Percentiles rank a stretch among this genome's conserved stretches.
phyloP scores from a whole-genome alignment of 2,888 invertebrate genomes.

The Molanna angustata region DNA sequence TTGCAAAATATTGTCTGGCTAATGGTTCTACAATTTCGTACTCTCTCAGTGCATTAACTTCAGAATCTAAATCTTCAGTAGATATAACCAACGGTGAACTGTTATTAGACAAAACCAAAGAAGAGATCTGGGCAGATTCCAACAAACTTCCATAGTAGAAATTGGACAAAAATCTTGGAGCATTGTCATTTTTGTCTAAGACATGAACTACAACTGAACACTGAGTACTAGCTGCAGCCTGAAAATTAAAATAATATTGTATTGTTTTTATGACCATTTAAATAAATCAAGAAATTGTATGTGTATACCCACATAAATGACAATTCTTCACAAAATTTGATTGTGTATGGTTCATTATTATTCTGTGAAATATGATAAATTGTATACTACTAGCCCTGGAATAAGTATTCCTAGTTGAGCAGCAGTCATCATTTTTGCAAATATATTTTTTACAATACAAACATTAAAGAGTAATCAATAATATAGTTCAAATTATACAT shows the following conservation, averaged over 20 bases:
- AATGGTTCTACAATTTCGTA: constrained; percentile 81
- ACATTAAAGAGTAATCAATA: too few species aligned
- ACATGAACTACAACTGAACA: constrained; percentile 80
- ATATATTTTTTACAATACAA: too few species aligned
- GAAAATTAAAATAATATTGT: constrained; percentile 22
- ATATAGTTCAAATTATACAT: too few species aligned
- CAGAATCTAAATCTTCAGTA: constrained; percentile 82
- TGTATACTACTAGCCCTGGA: too few species aligned
- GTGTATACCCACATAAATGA: too few species aligned
- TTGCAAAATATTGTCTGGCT: constrained; percentile 76
- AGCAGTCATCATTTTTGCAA: too few species aligned
- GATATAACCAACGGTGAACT: constrained; percentile 79
- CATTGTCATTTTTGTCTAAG: constrained; percentile 84
- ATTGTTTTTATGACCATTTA: too few species aligned
- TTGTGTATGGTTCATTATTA: too few species aligned
- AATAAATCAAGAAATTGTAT: too few species aligned
- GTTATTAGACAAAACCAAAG: constrained; percentile 66
- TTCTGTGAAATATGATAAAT: too few species aligned
- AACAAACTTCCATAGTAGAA: constrained; percentile 70
- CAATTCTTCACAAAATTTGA: too few species aligned
- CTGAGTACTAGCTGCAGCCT: constrained; percentile 62
- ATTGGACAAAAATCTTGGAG: constrained; percentile 67
- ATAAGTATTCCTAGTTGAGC: too few species aligned
- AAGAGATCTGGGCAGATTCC: constrained; percentile 71
- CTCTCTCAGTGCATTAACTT: constrained; percentile 78